These are phyloP conservation scores for Hydrotaea diabolus DNA, from an alignment of 2,888 invertebrate genomes.

Conservation along the genomic window DNA sequence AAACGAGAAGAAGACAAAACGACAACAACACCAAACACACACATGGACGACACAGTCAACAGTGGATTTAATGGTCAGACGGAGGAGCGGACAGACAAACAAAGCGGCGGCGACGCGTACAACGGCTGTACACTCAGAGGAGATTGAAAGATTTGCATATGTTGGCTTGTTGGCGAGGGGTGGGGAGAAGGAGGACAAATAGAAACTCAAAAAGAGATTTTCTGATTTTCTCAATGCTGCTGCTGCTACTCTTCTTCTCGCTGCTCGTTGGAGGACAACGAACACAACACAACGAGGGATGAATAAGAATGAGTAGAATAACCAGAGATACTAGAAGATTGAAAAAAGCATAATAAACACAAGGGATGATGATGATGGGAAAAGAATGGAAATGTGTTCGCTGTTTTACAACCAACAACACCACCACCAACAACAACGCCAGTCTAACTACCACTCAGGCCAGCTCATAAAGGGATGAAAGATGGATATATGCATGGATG, in stretches of 20 bases:
- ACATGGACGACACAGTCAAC: background rate
- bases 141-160: conserved; percentile 8
- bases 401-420: no score
- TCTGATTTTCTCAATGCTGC: background rate
- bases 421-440: background rate
- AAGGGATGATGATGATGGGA: conserved; percentile 1
- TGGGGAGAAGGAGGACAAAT: no score
- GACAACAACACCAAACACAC: conserved; percentile 25
- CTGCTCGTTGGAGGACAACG: no score
- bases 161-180: no score
- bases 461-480: background rate
- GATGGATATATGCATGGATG: no score
- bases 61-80: background rate
- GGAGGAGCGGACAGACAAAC: background rate
- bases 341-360: background rate
- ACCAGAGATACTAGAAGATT: background rate
- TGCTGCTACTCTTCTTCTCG: no score
- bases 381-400: background rate
- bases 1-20: no score
- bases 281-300: background rate
- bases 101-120: background rate
- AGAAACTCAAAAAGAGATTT: background rate
- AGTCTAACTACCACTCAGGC: no score
- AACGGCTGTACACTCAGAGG: background rate
- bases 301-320: background rate